These are phyloP conservation scores for Fragum fragum DNA, from an alignment of 2,888 invertebrate genomes.

Conservation along the genomic window DNA sequence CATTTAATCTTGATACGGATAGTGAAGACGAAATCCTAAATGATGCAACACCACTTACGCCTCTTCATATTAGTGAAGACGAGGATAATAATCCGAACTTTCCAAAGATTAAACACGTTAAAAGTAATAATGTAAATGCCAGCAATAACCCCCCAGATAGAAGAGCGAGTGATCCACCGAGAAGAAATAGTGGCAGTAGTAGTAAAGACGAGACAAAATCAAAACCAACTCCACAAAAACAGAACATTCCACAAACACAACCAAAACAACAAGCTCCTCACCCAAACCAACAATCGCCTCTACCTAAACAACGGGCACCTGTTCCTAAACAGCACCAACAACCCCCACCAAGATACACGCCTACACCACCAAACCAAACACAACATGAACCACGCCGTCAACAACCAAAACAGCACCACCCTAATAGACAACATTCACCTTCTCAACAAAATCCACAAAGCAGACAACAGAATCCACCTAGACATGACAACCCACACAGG, in stretches of 20 bases:
- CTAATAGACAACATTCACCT: conserved; percentile 7
- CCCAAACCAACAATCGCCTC: neutral
- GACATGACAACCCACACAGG: neutral
- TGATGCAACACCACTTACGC: conserved; percentile 63
- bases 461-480: neutral
- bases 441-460: neutral
- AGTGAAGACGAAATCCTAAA: conserved; percentile 60
- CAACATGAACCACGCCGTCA: neutral
- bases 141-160: neutral
- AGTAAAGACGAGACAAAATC: conserved; percentile 17
- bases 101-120: conserved; percentile 11
- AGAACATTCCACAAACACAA: conserved; percentile 2
- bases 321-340: neutral
- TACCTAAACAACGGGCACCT: conserved; percentile 9
- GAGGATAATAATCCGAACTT: conserved; percentile 49
- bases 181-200: conserved; percentile 4
- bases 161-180: conserved; percentile 8
- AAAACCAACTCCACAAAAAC: conserved; percentile 6
- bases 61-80: conserved; percentile 70
- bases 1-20: conserved; percentile 64
- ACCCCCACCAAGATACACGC: neutral
- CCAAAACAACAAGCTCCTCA: conserved; percentile 8
- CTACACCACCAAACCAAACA: neutral
- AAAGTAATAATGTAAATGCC: conserved; percentile 5
- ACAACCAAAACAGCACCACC: conserved; percentile 7